Conservation (phyloP, 2,113 vertebrate genomes). For the Callopanchax toddi region DNA sequence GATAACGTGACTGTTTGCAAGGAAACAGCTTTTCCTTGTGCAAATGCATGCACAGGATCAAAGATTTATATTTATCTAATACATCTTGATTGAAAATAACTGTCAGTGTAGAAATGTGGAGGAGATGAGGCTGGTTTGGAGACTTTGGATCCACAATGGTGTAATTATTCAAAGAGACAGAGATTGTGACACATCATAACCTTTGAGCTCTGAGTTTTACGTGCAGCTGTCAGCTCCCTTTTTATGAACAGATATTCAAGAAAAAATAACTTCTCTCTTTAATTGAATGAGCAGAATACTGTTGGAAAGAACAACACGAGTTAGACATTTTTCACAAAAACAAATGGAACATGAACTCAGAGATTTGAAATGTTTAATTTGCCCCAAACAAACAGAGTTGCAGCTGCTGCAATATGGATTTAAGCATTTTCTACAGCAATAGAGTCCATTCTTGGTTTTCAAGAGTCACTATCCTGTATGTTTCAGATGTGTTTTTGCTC, state of each 20-base stretch:
- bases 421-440: not conserved
- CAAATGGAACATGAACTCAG: not conserved
- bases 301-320: not conserved
- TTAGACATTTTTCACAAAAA: no score
- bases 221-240: no score
- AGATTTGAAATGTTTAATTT: not conserved
- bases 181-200: no score
- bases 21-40: constrained; percentile 2
- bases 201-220: no score
- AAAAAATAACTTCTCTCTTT: no score
- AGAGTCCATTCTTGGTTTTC: no score
- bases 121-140: not conserved
- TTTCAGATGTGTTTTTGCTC: no score
- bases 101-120: not conserved
- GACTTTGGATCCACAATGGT: not conserved
- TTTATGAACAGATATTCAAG: no score
- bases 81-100: not conserved
- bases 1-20: constrained; percentile 25
- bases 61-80: constrained; percentile 13
- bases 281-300: not conserved
- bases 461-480: no score
- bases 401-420: not conserved
- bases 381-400: not conserved
- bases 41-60: not conserved
- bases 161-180: not conserved